Evolutionary conservation across 2,797 vertebrate species (phyloP), one percentile per base, ranked within the genome.

Genomic region (Staurois parvus): DNA sequence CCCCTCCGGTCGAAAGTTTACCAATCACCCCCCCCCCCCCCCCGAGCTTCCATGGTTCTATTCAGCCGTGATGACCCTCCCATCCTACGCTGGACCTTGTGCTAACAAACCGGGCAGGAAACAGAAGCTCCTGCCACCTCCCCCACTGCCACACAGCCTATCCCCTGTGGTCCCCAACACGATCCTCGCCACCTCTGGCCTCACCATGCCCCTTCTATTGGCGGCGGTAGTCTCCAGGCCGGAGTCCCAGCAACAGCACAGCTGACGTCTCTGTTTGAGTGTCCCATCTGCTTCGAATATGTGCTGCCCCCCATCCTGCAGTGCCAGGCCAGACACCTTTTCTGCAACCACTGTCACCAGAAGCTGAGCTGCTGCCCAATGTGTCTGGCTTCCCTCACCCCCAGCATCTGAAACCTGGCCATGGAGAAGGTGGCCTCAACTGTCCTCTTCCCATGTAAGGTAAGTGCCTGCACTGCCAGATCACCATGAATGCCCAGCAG

Each of bases 401-500:
- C 95, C 87, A 95, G 93, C 91, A 95, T 95, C 93, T 88, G 95
- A 84, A 95, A 95, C 86, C 90, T 95, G 91, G 95, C 95, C 84
- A 95, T 96, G 95, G 95, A 95, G 94, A 95, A 96, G 89, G 95
- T 95, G 93, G 94, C 95, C 81, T 95, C 95, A 26, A 92, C 94
- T 0, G 93, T 95, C 70, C 94, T 95, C 37, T 96, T 96, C 83
- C 95, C 95, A 17, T 96, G 95, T n/a, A n/a, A n/a, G n/a, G n/a
- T n/a, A n/a, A n/a, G n/a, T n/a, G n/a, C n/a, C n/a, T n/a, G n/a
- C n/a, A n/a, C n/a, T n/a, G n/a, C n/a, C n/a, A n/a, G n/a, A n/a
- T n/a, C n/a, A n/a, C n/a, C n/a, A n/a, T n/a, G n/a, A n/a, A n/a
- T n/a, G n/a, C n/a, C n/a, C n/a, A n/a, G n/a, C n/a, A n/a, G n/a